A percentile compares a stretch with the other conserved stretches of the same genome.
Evolutionary conservation across 64 coral and sea anemone genomes (phyloP).

Genomic region (Anthopleura sola): DNA sequence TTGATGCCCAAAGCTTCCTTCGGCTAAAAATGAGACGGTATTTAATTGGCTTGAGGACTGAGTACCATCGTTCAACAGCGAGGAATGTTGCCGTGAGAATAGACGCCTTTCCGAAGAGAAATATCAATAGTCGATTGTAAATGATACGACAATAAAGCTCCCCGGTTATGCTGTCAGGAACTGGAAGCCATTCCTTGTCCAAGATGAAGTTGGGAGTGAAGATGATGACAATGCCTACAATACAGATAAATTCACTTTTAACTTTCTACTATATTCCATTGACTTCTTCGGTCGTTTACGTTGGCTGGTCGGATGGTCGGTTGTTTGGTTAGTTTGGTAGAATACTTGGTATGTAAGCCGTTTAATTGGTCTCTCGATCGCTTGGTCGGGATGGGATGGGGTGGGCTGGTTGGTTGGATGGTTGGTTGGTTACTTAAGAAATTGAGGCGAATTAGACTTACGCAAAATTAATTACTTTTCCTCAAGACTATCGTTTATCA

Average conservation of each 20-base stretch:
- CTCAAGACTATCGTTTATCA: no score
- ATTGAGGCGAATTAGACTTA: no score
- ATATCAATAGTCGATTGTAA: conserved; percentile 5
- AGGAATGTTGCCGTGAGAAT: conserved; percentile 22
- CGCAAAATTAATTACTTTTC: no score
- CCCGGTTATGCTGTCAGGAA: neutral
- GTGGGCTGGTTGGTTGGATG: no score
- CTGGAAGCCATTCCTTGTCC: neutral
- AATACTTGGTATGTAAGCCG: no score
- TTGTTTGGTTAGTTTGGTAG: no score
- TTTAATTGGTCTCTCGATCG: no score
- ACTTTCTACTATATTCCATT: no score
- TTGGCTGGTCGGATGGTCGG: no score
- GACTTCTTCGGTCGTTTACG: neutral
- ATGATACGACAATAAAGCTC: conserved; percentile 20
- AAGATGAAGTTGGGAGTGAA: conserved; percentile 23
- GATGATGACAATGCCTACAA: neutral
- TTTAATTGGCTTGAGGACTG: conserved; percentile 19
- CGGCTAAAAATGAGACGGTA: conserved; percentile 4
- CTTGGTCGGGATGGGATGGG: no score
- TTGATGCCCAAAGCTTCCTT: neutral
- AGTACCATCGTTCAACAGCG: conserved; percentile 27
- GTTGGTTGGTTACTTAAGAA: no score
- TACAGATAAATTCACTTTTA: neutral
- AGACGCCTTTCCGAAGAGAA: conserved; percentile 25